Evolutionary conservation across 2,888 invertebrate genomes (phyloP), one percentile per base, ranked within the genome.

Genomic region (Caenorhabditis sp.): DNA sequence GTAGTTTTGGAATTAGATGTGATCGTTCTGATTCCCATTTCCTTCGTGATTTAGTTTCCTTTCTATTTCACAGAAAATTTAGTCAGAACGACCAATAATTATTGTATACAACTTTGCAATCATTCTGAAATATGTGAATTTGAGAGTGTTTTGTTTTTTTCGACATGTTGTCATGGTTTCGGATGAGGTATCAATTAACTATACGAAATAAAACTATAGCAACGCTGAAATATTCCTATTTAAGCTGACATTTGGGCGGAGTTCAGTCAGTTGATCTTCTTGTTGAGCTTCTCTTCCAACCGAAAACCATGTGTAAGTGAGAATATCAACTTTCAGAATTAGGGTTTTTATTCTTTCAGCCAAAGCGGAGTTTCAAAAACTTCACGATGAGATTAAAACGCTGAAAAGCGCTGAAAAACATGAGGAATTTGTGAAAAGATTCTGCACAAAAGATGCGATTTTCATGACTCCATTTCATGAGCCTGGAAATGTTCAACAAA

Each of bases 391-490:
- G 63, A 69, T 75, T 66, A 50, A 43, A 5, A 66, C 66, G 14
- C 51, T 75, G 27, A 68, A 66, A 49, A 59, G 23, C 21, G 36
- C 69, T 12, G 67, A 62, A 31, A 70, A 70, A 27, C 69, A 70
- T 62, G 69, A 66, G 5, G 75, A 70, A 57, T 75, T 75, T 43
- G 64, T 62, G 37, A 67, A 66, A 57, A 66, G 66, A 53, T 75
- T 67, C 59, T 58, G 50, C 14, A 67, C 75, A n/a, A 69, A 75
- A 64, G 69, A 62, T 23, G 60, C 69, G 50, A 58, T 61, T 62
- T 75, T 75, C 67, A 57, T 75, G 49, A 67, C 67, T 27, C 75
- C 69, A 43, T 61, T 75, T 58, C 75, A 75, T 26, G 75, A 75
- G n/a, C 75, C 75, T 21, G 14, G 21, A 37, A 51, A 50, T 24